phyloP scores from a whole-genome alignment of 2,113 vertebrate species.

The sheep (Ovis aries) region DNA sequence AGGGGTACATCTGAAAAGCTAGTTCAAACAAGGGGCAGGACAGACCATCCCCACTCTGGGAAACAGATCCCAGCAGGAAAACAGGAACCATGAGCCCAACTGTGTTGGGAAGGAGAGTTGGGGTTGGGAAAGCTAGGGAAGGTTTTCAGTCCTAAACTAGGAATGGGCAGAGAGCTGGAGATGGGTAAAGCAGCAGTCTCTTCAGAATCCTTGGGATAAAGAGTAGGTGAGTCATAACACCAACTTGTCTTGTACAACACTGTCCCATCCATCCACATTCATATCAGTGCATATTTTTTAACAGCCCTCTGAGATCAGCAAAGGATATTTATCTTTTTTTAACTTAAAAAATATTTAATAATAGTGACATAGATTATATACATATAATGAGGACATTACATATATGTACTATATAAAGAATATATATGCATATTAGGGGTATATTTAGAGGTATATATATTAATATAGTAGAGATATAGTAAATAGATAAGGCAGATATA shows the following conservation, averaged over 20 bases:
- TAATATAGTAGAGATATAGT: neutral
- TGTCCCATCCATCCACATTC: neutral
- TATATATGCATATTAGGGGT: neutral
- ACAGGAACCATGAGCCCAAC: neutral
- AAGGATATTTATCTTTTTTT: neutral
- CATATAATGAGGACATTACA: neutral
- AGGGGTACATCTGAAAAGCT: neutral
- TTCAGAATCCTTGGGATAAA: conserved; percentile 12
- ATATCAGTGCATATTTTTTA: neutral
- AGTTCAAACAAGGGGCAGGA: neutral
- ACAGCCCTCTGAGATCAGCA: neutral
- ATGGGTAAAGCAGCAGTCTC: neutral
- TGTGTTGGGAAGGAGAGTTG: neutral
- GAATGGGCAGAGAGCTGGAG: neutral
- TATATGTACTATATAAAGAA: neutral
- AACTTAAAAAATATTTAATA: neutral
- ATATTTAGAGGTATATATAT: neutral
- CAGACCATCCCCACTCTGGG: neutral
- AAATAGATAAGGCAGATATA: too few species aligned
- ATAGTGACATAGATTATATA: neutral
- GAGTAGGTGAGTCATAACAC: neutral
- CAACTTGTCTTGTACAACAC: neutral
- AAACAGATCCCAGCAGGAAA: neutral
- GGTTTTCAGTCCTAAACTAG: neutral
- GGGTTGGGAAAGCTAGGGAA: neutral